phyloP scores from a whole-genome alignment of 2,888 invertebrate species.

The Panzeria rudis region DNA sequence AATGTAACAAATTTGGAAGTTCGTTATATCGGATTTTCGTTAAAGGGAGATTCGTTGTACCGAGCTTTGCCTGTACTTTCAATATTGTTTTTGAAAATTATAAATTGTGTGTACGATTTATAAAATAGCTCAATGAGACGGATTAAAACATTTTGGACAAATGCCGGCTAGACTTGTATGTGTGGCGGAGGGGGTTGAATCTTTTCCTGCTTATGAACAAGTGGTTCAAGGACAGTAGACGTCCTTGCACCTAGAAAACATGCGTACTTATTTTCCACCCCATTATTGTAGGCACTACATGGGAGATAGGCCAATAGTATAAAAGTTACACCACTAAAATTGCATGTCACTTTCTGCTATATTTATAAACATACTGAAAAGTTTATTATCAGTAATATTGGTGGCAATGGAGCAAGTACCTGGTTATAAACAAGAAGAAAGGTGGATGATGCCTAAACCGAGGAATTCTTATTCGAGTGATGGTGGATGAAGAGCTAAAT shows the following conservation, averaged over 20 bases:
- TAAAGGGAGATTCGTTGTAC: too few species aligned
- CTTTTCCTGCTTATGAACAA: constrained; percentile 41
- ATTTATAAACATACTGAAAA: constrained; percentile 53
- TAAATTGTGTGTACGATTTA: too few species aligned
- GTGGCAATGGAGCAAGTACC: constrained; percentile 64
- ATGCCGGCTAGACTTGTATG: constrained; percentile 57
- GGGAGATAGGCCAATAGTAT: constrained; percentile 29
- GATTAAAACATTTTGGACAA: not conserved
- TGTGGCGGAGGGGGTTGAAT: constrained; percentile 64
- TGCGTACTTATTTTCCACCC: constrained; percentile 70
- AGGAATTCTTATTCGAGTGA: constrained; percentile 36
- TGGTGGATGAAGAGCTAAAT: constrained; percentile 68
- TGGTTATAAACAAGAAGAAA: constrained; percentile 31
- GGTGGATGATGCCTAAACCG: constrained; percentile 62
- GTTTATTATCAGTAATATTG: constrained; percentile 16
- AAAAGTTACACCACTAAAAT: constrained; percentile 51
- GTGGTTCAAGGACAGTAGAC: constrained; percentile 70
- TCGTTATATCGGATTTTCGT: too few species aligned
- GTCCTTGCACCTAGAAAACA: constrained; percentile 72
- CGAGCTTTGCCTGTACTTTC: too few species aligned
- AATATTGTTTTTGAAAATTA: too few species aligned
- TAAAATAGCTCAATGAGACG: too few species aligned
- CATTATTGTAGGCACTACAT: constrained; percentile 64
- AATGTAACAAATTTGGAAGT: too few species aligned
- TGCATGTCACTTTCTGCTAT: constrained; percentile 33